phyloP scores from a whole-genome alignment of 2,888 invertebrate species.

The Hyalella azteca region DNA sequence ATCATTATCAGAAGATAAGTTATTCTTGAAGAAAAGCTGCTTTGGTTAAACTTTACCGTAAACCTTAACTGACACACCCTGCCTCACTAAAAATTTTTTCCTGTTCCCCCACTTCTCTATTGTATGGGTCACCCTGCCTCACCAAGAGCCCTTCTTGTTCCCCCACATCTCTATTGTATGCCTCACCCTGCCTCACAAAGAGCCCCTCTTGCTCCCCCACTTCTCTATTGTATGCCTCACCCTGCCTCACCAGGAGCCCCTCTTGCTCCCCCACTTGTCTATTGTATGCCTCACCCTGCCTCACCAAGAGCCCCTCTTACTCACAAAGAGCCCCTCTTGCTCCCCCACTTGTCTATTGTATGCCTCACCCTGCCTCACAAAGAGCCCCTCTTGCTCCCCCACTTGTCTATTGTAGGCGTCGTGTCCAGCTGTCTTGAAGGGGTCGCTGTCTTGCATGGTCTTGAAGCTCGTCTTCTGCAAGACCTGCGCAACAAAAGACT shows the following conservation, averaged over 20 bases:
- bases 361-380: conserved; percentile 1
- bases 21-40: too few relatives aligned
- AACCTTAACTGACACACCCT: too few relatives aligned
- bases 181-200: not conserved
- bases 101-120: too few relatives aligned
- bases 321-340: not conserved
- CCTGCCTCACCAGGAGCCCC: not conserved
- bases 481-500: not conserved
- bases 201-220: not conserved
- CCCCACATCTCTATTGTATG: not conserved
- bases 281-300: not conserved
- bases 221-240: not conserved
- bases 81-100: too few relatives aligned
- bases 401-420: not conserved
- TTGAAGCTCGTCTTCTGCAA: conserved; percentile 8
- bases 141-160: conserved; percentile 3
- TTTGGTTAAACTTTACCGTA: too few relatives aligned
- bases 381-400: not conserved
- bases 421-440: not conserved
- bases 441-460: not conserved
- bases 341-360: not conserved
- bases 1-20: too few relatives aligned
- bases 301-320: not conserved
- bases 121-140: conserved; percentile 12
- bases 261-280: not conserved